These are phyloP conservation scores for Glareola pratincola DNA, from an alignment of 2,113 vertebrate genomes.

Conservation along the genomic window DNA sequence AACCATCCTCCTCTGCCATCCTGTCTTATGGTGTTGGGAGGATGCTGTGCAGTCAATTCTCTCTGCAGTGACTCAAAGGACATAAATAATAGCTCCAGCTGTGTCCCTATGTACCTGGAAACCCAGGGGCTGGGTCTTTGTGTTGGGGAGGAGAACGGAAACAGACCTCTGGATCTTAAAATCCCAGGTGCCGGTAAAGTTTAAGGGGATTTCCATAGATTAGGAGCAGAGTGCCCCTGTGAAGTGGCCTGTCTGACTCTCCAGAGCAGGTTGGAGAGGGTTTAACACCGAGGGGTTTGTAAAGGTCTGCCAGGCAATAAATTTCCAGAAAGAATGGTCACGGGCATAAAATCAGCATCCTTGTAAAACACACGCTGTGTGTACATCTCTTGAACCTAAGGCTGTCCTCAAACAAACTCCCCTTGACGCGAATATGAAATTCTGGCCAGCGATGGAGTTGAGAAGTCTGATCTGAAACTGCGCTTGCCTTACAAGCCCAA, in stretches of 20 bases:
- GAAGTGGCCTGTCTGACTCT: neutral
- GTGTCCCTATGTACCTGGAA: rapidly evolving
- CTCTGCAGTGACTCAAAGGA: neutral
- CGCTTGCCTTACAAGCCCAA: neutral
- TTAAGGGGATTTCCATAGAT: neutral
- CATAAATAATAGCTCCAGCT: neutral
- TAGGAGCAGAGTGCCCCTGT: neutral
- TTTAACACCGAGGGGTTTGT: neutral
- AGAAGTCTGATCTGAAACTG: neutral
- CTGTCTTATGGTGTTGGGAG: neutral
- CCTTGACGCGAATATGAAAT: neutral
- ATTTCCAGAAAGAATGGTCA: neutral
- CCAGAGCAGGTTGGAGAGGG: neutral
- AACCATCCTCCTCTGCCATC: rapidly evolving
- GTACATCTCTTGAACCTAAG: neutral
- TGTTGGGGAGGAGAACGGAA: neutral
- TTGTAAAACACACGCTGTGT: neutral
- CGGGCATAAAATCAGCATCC: neutral
- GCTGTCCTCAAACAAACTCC: neutral
- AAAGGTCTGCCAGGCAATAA: neutral
- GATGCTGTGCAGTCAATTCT: neutral
- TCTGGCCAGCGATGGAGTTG: neutral
- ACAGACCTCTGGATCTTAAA: neutral
- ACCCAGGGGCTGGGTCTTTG: neutral
- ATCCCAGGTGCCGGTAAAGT: neutral